These are phyloP conservation scores for Ommatoiulus sabulosus DNA, from an alignment of 2,888 invertebrate genomes.

Conservation along the genomic window DNA sequence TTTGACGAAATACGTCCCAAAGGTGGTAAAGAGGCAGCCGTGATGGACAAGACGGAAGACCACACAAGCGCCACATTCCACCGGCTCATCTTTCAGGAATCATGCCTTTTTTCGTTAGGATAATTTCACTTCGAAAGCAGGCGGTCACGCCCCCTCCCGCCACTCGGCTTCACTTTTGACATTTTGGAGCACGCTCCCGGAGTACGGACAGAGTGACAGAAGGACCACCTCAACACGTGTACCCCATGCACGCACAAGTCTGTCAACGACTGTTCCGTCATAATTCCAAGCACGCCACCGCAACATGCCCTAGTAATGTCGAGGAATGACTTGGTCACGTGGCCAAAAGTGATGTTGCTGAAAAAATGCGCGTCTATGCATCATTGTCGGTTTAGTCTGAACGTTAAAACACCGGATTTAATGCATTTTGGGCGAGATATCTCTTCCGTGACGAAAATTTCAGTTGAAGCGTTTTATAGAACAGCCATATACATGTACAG, in stretches of 20 bases:
- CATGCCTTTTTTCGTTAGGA: background rate
- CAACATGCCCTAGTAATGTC: background rate
- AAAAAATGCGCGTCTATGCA: background rate
- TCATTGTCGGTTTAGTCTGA: no score
- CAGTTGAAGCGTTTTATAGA: no score
- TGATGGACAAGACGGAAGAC: constrained; percentile 15
- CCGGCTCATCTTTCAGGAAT: background rate
- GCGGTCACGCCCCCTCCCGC: background rate
- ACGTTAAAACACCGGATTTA: no score
- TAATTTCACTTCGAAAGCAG: background rate
- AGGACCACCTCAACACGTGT: constrained; percentile 34
- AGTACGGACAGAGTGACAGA: constrained; percentile 6
- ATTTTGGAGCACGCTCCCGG: background rate
- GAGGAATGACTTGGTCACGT: background rate
- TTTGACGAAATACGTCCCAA: constrained; percentile 25
- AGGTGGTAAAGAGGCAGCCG: background rate
- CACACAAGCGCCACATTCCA: constrained; percentile 1
- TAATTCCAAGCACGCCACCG: background rate
- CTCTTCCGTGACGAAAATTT: no score
- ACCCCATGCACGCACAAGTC: background rate
- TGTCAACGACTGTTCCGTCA: constrained; percentile 34
- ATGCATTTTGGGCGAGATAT: no score
- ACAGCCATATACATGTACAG: no score
- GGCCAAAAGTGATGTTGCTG: background rate
- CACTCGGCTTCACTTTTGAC: background rate